These are phyloP conservation scores for Eupithecia tripunctaria DNA, from an alignment of 2,888 invertebrate genomes.

Conservation along the genomic window DNA sequence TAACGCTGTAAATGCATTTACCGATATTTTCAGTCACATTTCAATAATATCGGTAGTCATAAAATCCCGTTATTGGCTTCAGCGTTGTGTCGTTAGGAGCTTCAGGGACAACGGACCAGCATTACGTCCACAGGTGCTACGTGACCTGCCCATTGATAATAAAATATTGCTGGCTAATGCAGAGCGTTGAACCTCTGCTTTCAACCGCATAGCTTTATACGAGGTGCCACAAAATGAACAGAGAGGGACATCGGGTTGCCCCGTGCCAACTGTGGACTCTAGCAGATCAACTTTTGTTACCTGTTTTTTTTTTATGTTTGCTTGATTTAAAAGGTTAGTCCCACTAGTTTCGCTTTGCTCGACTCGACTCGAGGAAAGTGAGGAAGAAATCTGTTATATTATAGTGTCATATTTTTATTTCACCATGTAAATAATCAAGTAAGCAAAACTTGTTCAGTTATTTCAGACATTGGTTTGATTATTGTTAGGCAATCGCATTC, in stretches of 20 bases:
- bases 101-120: constrained; percentile 29
- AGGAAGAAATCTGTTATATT: too few species aligned
- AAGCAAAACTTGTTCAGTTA: not conserved
- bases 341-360: too few species aligned
- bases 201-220: not conserved
- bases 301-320: not conserved
- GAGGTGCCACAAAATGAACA: not conserved
- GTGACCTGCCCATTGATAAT: constrained; percentile 21
- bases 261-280: not conserved
- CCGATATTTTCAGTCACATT: constrained; percentile 33
- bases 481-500: not conserved
- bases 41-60: constrained; percentile 27
- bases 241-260: not conserved
- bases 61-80: constrained; percentile 28
- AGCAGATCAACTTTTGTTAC: not conserved
- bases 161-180: constrained; percentile 18
- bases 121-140: constrained; percentile 30
- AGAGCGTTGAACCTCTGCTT: constrained; percentile 2
- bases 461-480: not conserved
- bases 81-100: constrained; percentile 30
- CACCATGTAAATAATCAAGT: too few species aligned
- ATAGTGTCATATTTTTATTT: too few species aligned
- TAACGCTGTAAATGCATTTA: constrained; percentile 32
- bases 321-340: too few species aligned
- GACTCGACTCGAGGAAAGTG: too few species aligned